These are phyloP conservation scores for Campoletis raptor DNA, from an alignment of 2,888 invertebrate species.

Conservation along the genomic window DNA sequence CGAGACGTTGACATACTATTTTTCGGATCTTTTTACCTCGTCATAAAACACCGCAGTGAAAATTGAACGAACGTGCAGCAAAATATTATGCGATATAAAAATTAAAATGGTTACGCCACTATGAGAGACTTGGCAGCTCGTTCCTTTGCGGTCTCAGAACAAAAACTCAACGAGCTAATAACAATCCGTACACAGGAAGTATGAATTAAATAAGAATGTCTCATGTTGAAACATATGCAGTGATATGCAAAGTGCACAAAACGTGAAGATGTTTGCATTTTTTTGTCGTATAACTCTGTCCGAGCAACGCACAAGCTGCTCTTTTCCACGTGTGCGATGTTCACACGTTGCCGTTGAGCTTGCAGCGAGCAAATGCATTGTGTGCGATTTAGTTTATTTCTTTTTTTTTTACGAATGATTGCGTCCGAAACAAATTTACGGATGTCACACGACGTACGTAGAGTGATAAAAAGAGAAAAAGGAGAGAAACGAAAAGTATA, in stretches of 20 bases:
- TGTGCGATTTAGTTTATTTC: neutral
- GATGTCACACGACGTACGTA: conserved; percentile 19
- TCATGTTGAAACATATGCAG: conserved; percentile 17
- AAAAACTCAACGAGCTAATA: conserved; percentile 1
- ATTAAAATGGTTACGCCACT: neutral
- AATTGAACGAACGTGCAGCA: neutral
- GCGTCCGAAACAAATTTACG: conserved; percentile 37
- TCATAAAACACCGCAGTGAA: no score
- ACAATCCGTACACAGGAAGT: neutral
- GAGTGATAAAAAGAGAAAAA: neutral
- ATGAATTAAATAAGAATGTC: conserved; percentile 41
- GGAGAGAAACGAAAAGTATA: neutral
- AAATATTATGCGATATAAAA: conserved; percentile 1
- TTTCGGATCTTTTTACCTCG: no score
- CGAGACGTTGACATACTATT: no score
- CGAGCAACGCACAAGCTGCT: conserved; percentile 6
- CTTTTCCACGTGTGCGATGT: conserved; percentile 14
- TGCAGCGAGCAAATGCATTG: neutral
- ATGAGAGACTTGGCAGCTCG: neutral
- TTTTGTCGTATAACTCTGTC: conserved; percentile 13
- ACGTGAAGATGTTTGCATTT: conserved; percentile 22
- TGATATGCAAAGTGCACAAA: conserved; percentile 12
- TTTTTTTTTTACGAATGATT: neutral
- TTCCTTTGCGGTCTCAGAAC: neutral
- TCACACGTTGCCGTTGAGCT: conserved; percentile 22